phyloP scores from a whole-genome alignment of 2,797 vertebrate genomes.

The Malurus splendens region DNA sequence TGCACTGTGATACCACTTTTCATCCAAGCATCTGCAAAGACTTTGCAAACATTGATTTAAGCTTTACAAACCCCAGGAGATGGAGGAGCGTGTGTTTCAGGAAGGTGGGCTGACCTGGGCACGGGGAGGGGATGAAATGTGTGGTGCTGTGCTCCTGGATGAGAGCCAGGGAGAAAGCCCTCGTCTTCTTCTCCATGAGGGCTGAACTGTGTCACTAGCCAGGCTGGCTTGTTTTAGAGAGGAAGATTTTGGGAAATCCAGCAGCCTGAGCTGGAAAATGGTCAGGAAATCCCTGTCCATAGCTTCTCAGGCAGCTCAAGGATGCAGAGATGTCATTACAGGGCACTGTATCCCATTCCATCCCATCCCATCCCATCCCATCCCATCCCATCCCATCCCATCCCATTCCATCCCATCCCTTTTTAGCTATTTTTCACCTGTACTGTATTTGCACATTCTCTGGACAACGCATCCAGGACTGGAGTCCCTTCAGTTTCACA shows the following conservation, averaged over 20 bases:
- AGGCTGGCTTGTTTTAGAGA: neutral
- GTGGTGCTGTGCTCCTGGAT: neutral
- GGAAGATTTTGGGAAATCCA: neutral
- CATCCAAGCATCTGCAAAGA: neutral
- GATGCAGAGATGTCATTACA: neutral
- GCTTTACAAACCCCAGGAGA: slow-evolving; percentile 5
- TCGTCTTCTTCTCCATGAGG: neutral
- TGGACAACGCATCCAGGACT: neutral
- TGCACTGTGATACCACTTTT: neutral
- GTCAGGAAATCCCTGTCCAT: neutral
- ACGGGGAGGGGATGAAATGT: fast-evolving
- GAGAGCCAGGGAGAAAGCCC: neutral
- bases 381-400: no score
- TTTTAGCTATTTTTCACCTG: neutral
- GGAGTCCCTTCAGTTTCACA: neutral
- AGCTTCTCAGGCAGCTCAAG: neutral
- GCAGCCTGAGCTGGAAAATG: neutral
- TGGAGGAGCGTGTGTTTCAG: neutral
- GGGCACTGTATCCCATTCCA: neutral
- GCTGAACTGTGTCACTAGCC: neutral
- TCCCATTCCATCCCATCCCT: neutral
- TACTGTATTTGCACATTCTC: fast-evolving
- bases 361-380: no score
- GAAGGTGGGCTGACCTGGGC: neutral
- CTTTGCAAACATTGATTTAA: slow-evolving; percentile 33